Evolutionary conservation across 2,797 vertebrate genomes (phyloP).

Genomic region (Bradypus variegatus): DNA sequence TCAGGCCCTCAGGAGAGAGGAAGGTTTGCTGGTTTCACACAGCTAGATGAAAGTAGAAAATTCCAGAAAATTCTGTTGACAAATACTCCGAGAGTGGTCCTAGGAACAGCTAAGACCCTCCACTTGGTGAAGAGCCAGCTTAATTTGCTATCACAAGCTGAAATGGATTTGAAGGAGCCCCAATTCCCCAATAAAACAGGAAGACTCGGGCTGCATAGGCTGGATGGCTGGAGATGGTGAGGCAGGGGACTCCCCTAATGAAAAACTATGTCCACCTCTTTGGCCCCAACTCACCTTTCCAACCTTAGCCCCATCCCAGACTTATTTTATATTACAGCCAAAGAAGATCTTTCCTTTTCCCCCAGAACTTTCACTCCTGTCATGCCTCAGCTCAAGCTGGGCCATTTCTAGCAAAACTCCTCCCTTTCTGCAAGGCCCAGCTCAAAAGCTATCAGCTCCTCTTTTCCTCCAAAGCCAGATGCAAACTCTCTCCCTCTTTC

Average conservation of each 20-base stretch:
- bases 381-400: neutral
- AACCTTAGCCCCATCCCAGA: neutral
- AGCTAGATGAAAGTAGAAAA: conserved; percentile 20
- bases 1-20: neutral
- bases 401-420: neutral
- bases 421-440: neutral
- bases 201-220: neutral
- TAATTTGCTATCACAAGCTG: neutral
- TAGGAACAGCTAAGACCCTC: neutral
- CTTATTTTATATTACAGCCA: neutral
- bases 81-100: neutral
- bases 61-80: neutral
- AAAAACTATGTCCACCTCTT: neutral
- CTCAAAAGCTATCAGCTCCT: neutral
- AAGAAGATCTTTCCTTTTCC: neutral
- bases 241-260: neutral
- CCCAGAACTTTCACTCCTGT: neutral
- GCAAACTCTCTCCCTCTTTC: neutral
- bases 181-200: neutral
- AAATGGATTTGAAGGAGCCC: neutral
- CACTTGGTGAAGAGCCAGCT: neutral
- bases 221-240: neutral
- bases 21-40: neutral
- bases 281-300: neutral
- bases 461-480: neutral